Evolutionary conservation across 1,140 invertebrate species (phyloP), one percentile per base, ranked within the genome.

Genomic region (Wasmannia auropunctata): DNA sequence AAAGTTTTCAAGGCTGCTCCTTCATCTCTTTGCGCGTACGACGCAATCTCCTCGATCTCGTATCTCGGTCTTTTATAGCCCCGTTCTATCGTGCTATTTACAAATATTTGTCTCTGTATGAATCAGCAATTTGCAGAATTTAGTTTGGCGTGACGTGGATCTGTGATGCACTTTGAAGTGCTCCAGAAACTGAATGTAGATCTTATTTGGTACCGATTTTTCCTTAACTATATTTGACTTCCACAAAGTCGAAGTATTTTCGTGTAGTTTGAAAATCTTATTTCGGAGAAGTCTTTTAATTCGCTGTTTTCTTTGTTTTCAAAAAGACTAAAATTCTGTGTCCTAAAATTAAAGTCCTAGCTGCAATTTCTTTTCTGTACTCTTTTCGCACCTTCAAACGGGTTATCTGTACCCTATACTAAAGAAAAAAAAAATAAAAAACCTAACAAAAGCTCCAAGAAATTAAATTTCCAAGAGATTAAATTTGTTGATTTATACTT

Each of bases 1-100:
- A 31, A 83, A 74, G 79, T 83, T 74, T 74, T 83, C 79, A 83
- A 83, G 79, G 67, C 79, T 83, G 79, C 14, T 74, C 51, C 22
- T 70, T 56, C 49, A 10, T 81, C 49, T 60, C 28, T 70, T 80
- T 34, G 25, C 79, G 63, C 51, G 67, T 58, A 37, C 51, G 16
- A 58, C 67, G 22, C n/a, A 67, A 25, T 72, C 37, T 58, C 34
- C 65, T 56, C 43, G 63, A 74, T 83, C n/a, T 67, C 40, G 65
- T 46, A 69, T 83, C 49, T 40, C 19, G 22, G n/a, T 56, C 25
- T 14, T 81, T 81, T 81, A 34, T 43, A 16, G 31, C 8, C 22
- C 10, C 25, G 22, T 56, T 56, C 37, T 58, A 72, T 11, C 37
- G 10, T 37, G 67, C 14, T 74, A n/a, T 74, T 83, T 83, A 83